phyloP scores from a whole-genome alignment of 2,888 invertebrate species.

The Altica lythri region DNA sequence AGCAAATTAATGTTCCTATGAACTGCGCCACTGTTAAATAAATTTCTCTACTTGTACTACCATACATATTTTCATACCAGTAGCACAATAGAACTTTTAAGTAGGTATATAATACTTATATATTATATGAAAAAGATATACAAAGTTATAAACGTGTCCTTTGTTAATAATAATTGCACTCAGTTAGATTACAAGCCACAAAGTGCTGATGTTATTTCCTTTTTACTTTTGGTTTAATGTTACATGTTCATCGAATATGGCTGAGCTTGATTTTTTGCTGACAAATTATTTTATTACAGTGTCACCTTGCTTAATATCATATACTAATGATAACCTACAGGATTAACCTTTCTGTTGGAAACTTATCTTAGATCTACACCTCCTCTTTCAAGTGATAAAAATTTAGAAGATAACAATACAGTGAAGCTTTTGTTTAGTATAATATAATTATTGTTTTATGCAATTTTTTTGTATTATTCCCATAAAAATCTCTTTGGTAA shows the following conservation, averaged over 20 bases:
- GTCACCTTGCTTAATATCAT: slow-evolving; percentile 38
- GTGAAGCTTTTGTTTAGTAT: slow-evolving; percentile 4
- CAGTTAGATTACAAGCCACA: slow-evolving; percentile 43
- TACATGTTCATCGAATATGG: slow-evolving; percentile 41
- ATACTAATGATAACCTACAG: slow-evolving; percentile 20
- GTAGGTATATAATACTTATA: too few species aligned
- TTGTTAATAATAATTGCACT: slow-evolving; percentile 41
- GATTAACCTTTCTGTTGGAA: slow-evolving; percentile 33
- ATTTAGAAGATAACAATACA: slow-evolving; percentile 3
- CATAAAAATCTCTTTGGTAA: too few species aligned
- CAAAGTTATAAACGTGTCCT: slow-evolving; percentile 43
- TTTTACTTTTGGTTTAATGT: slow-evolving; percentile 33
- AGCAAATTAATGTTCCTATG: too few species aligned
- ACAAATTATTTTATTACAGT: slow-evolving; percentile 31
- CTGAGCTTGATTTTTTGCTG: slow-evolving; percentile 41
- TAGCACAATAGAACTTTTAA: too few species aligned
- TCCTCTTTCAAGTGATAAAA: slow-evolving; percentile 9
- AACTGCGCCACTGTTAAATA: too few species aligned
- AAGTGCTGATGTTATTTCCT: slow-evolving; percentile 55
- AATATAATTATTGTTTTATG: too few species aligned
- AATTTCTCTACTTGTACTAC: too few species aligned
- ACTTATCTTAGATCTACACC: slow-evolving; percentile 12
- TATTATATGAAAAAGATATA: slow-evolving; percentile 23
- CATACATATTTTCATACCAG: too few species aligned
- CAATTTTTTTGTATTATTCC: too few species aligned